These are phyloP conservation scores for Takifugu bimaculatus DNA, from an alignment of 2,113 vertebrate species.

Conservation along the genomic window DNA sequence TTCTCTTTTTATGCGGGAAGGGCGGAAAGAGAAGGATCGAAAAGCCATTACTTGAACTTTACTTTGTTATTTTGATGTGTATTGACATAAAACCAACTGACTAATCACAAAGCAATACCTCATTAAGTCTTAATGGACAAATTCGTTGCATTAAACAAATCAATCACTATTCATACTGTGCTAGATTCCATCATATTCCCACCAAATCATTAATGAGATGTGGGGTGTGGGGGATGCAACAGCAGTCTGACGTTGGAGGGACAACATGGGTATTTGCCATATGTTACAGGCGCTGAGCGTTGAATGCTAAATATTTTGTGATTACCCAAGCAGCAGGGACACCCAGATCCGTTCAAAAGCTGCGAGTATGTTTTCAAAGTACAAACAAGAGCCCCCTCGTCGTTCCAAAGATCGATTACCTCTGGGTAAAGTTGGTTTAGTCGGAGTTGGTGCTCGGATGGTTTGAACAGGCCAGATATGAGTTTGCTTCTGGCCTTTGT, in stretches of 20 bases:
- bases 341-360: conserved; percentile 46
- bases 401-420: conserved; percentile 40
- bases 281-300: conserved; percentile 59
- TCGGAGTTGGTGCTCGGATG: conserved; percentile 21
- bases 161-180: conserved; percentile 76
- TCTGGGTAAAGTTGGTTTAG: conserved; percentile 33
- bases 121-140: conserved; percentile 78
- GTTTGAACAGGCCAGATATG: conserved; percentile 43
- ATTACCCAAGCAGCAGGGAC: conserved; percentile 38
- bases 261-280: conserved; percentile 58
- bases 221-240: conserved; percentile 9
- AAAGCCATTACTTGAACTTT: conserved; percentile 73
- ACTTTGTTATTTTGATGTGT: conserved; percentile 75
- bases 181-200: conserved; percentile 73
- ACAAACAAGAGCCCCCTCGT: conserved; percentile 33
- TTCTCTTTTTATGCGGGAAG: conserved; percentile 42
- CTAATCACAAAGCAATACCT: conserved; percentile 77
- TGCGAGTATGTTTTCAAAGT: conserved; percentile 43
- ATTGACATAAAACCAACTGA: conserved; percentile 75
- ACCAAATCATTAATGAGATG: conserved; percentile 69
- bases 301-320: conserved; percentile 58
- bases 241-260: conserved; percentile 45
- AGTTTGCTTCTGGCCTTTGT: conserved; percentile 44
- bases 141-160: conserved; percentile 78
- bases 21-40: conserved; percentile 43